A percentile compares a stretch with the other conserved stretches of the same genome.
phyloP scores from a whole-genome alignment of 1,140 invertebrate genomes.

The Halyomorpha halys region DNA sequence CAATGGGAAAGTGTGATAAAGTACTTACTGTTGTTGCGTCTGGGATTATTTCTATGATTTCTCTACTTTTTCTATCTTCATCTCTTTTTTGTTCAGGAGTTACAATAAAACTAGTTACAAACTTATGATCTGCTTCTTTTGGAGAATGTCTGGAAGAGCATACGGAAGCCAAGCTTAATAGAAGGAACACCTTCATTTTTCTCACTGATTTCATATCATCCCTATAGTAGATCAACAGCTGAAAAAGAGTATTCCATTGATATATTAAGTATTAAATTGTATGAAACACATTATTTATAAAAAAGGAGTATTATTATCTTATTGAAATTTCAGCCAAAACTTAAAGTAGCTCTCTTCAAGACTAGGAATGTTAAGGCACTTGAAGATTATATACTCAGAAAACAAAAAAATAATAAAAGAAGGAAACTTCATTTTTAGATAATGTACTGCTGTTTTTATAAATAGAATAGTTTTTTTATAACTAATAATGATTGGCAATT shows the following conservation, averaged over 20 bases:
- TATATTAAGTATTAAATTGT: too few relatives aligned
- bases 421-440: too few relatives aligned
- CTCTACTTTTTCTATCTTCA: conserved; percentile 10
- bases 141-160: not conserved
- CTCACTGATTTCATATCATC: conserved; percentile 3
- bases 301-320: too few relatives aligned
- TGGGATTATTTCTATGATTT: conserved; percentile 20
- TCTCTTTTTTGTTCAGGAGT: not conserved
- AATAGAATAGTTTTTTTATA: too few relatives aligned
- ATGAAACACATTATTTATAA: too few relatives aligned
- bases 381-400: too few relatives aligned
- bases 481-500: too few relatives aligned
- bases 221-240: not conserved
- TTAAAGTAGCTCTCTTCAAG: too few relatives aligned
- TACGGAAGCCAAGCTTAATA: not conserved
- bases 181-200: conserved; percentile 12
- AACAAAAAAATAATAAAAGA: too few relatives aligned
- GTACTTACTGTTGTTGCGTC: conserved; percentile 22
- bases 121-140: not conserved
- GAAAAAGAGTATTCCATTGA: not conserved
- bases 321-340: too few relatives aligned
- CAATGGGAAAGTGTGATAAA: conserved; percentile 21
- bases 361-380: too few relatives aligned
- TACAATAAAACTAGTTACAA: conserved; percentile 2
- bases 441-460: too few relatives aligned